Evolutionary conservation across 2,797 vertebrate species (phyloP).

Genomic region (Enteromius thamalakanensis): DNA sequence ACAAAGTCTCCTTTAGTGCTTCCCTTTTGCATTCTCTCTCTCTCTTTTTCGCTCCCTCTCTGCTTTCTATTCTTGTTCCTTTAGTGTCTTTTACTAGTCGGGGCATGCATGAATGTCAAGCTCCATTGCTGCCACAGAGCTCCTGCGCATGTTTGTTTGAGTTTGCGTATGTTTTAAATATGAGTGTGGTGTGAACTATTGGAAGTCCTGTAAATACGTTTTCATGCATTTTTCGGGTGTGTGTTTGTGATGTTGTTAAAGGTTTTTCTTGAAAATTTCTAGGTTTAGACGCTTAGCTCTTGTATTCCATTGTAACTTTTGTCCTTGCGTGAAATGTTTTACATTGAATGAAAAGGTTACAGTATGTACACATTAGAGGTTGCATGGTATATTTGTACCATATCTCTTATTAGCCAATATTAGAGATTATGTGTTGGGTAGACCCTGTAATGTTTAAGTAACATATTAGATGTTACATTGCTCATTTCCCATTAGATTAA

Average conservation of each 20-base stretch:
- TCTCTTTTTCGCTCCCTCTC: constrained; percentile 30
- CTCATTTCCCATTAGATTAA: background rate
- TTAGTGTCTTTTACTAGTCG: constrained; percentile 57
- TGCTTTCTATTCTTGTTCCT: constrained; percentile 50
- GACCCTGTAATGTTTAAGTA: background rate
- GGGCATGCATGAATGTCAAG: constrained; percentile 62
- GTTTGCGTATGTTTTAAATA: constrained; percentile 51
- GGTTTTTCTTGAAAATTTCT: background rate
- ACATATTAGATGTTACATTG: background rate
- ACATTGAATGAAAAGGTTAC: background rate
- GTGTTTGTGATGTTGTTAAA: background rate
- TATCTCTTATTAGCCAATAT: background rate
- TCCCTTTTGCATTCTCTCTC: constrained; percentile 11
- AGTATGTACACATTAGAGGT: background rate
- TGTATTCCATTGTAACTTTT: background rate
- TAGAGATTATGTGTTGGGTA: background rate
- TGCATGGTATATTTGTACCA: background rate
- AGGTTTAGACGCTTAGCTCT: background rate
- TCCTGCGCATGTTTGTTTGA: constrained; percentile 39
- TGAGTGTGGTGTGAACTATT: background rate
- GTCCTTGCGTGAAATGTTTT: background rate
- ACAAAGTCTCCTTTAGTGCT: constrained; percentile 47
- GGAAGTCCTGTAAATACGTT: background rate
- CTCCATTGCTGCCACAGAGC: constrained; percentile 37
- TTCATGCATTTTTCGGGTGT: background rate